phyloP scores from a whole-genome alignment of 2,797 vertebrate genomes.

The Hyperoplus lanceolatus region DNA sequence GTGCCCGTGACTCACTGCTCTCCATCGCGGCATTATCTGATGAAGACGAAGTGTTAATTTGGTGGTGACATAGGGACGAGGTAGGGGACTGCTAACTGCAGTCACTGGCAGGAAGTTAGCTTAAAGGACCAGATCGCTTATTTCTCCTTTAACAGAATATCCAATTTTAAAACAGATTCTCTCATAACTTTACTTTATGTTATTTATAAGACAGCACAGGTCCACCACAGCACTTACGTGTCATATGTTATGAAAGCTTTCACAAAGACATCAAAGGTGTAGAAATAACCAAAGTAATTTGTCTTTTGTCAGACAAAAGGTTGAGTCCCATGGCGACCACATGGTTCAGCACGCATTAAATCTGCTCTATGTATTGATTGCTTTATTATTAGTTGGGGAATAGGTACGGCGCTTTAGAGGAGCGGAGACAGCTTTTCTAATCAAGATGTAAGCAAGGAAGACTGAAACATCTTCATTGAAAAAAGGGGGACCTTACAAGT shows the following conservation, averaged over 20 bases:
- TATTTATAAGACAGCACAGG: too few species aligned
- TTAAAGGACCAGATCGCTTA: too few species aligned
- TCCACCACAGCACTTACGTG: background rate
- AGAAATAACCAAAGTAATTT: slow-evolving; percentile 59
- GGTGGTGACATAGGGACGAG: too few species aligned
- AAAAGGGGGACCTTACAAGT: background rate
- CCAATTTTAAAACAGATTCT: too few species aligned
- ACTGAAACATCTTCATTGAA: slow-evolving; percentile 46
- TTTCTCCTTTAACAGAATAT: too few species aligned
- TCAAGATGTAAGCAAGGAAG: slow-evolving; percentile 39
- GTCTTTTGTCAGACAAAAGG: slow-evolving; percentile 52
- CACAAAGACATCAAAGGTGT: slow-evolving; percentile 53
- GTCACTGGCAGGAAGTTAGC: too few species aligned
- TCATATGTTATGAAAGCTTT: slow-evolving; percentile 58
- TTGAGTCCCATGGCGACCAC: slow-evolving; percentile 39
- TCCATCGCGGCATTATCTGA: too few species aligned
- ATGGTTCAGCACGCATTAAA: slow-evolving; percentile 29
- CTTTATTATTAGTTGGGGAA: slow-evolving; percentile 76
- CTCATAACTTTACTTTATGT: too few species aligned
- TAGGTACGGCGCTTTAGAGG: slow-evolving; percentile 36
- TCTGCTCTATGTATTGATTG: slow-evolving; percentile 69
- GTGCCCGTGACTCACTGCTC: too few species aligned
- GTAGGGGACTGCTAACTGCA: too few species aligned
- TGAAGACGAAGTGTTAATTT: too few species aligned
- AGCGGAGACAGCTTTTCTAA: slow-evolving; percentile 19